phyloP scores from a whole-genome alignment of 2,113 vertebrate genomes.

The Hyla sarda region DNA sequence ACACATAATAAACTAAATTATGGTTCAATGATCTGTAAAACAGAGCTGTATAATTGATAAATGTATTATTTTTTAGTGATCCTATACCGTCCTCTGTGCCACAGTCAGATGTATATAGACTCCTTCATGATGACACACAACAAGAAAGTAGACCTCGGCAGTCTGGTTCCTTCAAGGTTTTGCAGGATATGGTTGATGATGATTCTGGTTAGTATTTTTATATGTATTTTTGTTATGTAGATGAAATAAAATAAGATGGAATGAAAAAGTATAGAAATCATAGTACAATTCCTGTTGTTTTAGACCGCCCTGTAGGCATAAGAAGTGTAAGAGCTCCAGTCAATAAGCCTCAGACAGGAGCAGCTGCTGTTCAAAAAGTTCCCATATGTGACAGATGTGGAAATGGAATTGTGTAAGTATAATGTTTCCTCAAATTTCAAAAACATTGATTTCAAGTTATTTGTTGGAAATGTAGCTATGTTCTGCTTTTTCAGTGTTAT shows the following conservation, averaged over 20 bases:
- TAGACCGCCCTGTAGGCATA: constrained; percentile 88
- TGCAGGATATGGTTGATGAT: constrained; percentile 91
- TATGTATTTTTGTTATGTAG: neutral
- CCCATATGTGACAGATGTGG: constrained; percentile 95
- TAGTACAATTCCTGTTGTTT: neutral
- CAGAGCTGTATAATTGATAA: neutral
- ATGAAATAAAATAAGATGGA: too few species aligned
- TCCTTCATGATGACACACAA: constrained; percentile 85
- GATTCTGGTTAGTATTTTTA: constrained; percentile 79
- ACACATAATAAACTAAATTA: neutral
- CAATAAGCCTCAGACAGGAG: constrained; percentile 75
- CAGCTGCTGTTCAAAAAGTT: constrained; percentile 87
- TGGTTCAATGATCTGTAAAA: neutral
- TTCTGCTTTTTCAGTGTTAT: too few species aligned
- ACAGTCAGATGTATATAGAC: constrained; percentile 92
- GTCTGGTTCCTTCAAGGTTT: constrained; percentile 93
- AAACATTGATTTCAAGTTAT: neutral
- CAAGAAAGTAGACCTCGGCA: constrained; percentile 85
- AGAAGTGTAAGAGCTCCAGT: constrained; percentile 88
- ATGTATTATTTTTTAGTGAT: constrained; percentile 72
- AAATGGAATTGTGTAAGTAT: constrained; percentile 93
- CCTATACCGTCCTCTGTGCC: constrained; percentile 75
- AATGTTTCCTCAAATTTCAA: neutral
- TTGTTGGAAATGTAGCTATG: too few species aligned
- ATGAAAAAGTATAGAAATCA: too few species aligned